Conservation (phyloP, 2,113 vertebrate species). For the Mionectes macconnelli region DNA sequence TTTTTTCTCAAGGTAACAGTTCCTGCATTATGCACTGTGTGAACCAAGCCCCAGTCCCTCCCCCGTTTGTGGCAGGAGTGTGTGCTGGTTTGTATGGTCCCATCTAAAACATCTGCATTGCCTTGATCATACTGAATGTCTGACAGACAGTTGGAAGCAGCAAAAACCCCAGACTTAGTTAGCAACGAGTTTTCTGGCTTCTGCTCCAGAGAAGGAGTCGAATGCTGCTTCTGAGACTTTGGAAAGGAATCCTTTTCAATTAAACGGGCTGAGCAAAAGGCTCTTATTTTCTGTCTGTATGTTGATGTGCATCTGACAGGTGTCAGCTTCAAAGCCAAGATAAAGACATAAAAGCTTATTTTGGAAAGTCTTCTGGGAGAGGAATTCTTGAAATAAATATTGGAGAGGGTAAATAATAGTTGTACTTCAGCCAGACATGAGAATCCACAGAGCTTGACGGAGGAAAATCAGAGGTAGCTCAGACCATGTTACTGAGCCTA, state of each 20-base stretch:
- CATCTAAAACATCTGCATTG: background rate
- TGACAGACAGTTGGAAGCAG: background rate
- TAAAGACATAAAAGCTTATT: background rate
- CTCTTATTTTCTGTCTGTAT: background rate
- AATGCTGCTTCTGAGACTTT: background rate
- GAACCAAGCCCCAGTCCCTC: background rate
- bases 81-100: background rate
- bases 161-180: background rate
- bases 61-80: rapidly evolving
- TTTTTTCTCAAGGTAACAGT: background rate
- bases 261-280: background rate
- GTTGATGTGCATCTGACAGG: background rate
- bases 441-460: background rate
- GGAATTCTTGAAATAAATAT: background rate
- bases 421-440: background rate
- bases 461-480: background rate
- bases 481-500: background rate
- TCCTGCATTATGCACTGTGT: background rate
- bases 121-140: background rate
- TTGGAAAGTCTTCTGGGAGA: background rate
- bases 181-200: background rate
- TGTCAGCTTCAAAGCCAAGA: background rate
- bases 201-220: background rate
- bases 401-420: background rate
- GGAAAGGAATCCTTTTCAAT: background rate